Conservation (phyloP, 2,797 vertebrate species). For the Sebastes alutus region DNA sequence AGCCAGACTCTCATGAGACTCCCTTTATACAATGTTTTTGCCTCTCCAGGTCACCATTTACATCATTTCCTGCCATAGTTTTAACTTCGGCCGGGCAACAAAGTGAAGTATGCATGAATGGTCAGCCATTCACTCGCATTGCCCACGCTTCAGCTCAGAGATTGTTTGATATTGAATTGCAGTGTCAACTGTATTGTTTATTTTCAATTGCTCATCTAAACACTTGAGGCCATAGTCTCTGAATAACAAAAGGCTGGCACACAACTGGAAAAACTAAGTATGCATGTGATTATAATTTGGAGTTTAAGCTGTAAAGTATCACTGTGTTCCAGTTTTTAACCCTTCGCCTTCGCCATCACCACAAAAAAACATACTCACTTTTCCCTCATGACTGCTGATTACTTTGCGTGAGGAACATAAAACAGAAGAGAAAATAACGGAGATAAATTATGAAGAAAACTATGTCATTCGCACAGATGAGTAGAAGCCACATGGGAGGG, state of each 20-base stretch:
- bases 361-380: slow-evolving; percentile 5
- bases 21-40: slow-evolving; percentile 75
- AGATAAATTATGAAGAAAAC: slow-evolving; percentile 74
- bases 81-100: slow-evolving; percentile 60
- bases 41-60: slow-evolving; percentile 72
- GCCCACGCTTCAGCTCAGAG: slow-evolving; percentile 30
- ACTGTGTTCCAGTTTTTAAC: slow-evolving; percentile 59
- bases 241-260: slow-evolving; percentile 46
- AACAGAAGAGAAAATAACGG: slow-evolving; percentile 63
- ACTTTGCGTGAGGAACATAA: slow-evolving; percentile 51
- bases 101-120: slow-evolving; percentile 70
- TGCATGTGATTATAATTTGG: slow-evolving; percentile 16
- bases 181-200: slow-evolving; percentile 61
- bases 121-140: slow-evolving; percentile 56
- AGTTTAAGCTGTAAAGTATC: slow-evolving; percentile 20
- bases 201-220: slow-evolving; percentile 61
- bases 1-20: slow-evolving; percentile 77
- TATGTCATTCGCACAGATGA: slow-evolving; percentile 77
- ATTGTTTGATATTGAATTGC: slow-evolving; percentile 62
- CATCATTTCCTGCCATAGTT: slow-evolving; percentile 85
- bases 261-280: slow-evolving; percentile 23
- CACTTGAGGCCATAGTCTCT: slow-evolving; percentile 27
- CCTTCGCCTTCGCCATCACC: slow-evolving; percentile 22
- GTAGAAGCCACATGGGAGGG: slow-evolving; percentile 69
- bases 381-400: slow-evolving; percentile 48